Base-by-base conservation (phyloP, 2,113 vertebrate genomes). In the Mellivora capensis region DNA sequence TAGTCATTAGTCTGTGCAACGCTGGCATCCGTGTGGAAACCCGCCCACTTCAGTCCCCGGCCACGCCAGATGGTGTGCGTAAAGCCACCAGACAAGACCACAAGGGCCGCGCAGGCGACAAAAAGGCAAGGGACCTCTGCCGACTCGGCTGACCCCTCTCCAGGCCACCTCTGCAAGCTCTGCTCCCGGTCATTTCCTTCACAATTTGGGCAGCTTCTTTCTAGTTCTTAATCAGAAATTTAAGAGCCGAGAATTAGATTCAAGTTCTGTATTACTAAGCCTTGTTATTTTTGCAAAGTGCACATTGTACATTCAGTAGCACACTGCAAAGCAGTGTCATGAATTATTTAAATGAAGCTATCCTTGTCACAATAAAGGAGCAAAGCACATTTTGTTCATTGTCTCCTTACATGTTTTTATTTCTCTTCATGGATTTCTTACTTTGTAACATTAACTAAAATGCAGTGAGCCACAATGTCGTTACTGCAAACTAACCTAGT, bases 321-420 rank as follows among this genome's bases (percentile, higher is more conserved):
- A 96, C 47, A 18, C 52, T 83, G 90, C 61, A 62, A 93, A 91
- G 54, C 67, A 76, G 80, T 69, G 57, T 84, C 88, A 97, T 98
- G 97, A 96, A 97, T 97, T 98, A 98, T 98, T 96, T 97, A 96
- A 97, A 93, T 62, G 90, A 97, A 97, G 80, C 81, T 29, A 47
- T 97, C 97, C 94, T 87, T 95, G 97, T 93, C 85, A 76, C 79
- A 95, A 76, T 64, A 94, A 97, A 95, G 42, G 96, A 98, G 95
- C 90, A 89, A 95, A 93, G 88, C 90, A 95, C 90, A 93, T 96
- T 96, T 83, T 93, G 96, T 98, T 95, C 95, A 74, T 94, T 96
- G 84, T 95, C 88, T 97, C 88, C 59, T 96, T 90, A 4, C 54
- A 31, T 64, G 87, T 82, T 97, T 84, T 87, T 81, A 90, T 96